Base-by-base conservation (phyloP, 2,797 vertebrate species). In the Platalea minor region DNA sequence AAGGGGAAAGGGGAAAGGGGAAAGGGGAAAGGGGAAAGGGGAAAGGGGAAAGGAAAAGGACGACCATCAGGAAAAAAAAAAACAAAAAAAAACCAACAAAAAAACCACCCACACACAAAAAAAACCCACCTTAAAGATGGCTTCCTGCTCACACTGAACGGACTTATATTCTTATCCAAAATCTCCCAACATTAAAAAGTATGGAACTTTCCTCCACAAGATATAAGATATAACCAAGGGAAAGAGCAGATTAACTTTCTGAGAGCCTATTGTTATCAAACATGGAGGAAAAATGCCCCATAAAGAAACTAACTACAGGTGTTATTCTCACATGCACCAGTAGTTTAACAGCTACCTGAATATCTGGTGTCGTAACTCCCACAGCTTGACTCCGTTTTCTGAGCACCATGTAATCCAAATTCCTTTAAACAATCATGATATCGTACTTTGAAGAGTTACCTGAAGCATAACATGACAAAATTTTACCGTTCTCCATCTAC, bases 361-460 rank as follows among this genome's bases (percentile, higher is more conserved):
- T 63, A 72, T 4, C 20, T 35, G 37, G 2, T 54, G 43, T 13
- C 0, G 0, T 43, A 77, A 46, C 17, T 73, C 53, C 24, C 48
- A 61, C 45, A 67, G 43, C 17, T n/a, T 85, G 21, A 61, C 15
- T 54, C 64, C 2, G 1, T 82, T 76, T 96, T 64, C 64, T 54
- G 72, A 88, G 20, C 18, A 76, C 39, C 8, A 28, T 2, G 4
- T 63, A 73, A 93, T 26, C 25, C 50, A 86, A 73, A 76, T 51
- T 68, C 35, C 54, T 72, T 56, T 74, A 59, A 57, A 86, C 16
- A 65, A 48, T 19, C 53, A 10, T 6, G 33, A 13, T 64, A 70
- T 3, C 0, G 0, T 63, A 67, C 35, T 73, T 73, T 17, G 14
- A 76, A 74, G 61, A 85, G 56, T 51, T 64, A 84, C n/a, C 13